Conservation (phyloP, 2,888 invertebrate species). For the Hypomecis punctinalis region DNA sequence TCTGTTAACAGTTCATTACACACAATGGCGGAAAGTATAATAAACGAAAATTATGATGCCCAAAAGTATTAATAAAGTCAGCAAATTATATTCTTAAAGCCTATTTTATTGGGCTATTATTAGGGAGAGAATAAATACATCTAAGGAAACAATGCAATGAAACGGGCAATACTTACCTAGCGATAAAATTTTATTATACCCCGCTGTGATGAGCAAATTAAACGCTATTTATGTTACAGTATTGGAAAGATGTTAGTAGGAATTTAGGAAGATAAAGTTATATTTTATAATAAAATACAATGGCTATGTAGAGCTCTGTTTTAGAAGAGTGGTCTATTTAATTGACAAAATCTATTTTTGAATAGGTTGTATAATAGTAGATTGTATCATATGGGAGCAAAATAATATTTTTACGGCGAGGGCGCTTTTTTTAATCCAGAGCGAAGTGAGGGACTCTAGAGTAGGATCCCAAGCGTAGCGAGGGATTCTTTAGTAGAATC, state of each 20-base stretch:
- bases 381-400: too few species aligned
- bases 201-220: constrained; percentile 47
- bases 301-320: too few species aligned
- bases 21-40: constrained; percentile 36
- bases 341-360: too few species aligned
- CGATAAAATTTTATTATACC: constrained; percentile 50
- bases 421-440: too few species aligned
- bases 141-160: constrained; percentile 44
- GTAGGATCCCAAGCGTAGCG: too few species aligned
- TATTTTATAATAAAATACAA: too few species aligned
- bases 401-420: too few species aligned
- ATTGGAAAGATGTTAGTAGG: constrained; percentile 5
- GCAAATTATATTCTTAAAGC: constrained; percentile 45
- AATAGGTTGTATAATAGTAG: too few species aligned
- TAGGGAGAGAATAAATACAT: constrained; percentile 53
- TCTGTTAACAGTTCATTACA: constrained; percentile 40
- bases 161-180: constrained; percentile 27
- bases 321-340: too few species aligned
- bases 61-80: constrained; percentile 49
- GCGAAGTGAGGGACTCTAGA: too few species aligned
- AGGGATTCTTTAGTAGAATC: too few species aligned
- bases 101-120: constrained; percentile 49
- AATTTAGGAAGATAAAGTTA: background rate
- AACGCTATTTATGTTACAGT: constrained; percentile 27
- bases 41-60: constrained; percentile 49